Evolutionary conservation across 2,888 invertebrate species (phyloP).

Genomic region (Scaptomyza tumidula): DNA sequence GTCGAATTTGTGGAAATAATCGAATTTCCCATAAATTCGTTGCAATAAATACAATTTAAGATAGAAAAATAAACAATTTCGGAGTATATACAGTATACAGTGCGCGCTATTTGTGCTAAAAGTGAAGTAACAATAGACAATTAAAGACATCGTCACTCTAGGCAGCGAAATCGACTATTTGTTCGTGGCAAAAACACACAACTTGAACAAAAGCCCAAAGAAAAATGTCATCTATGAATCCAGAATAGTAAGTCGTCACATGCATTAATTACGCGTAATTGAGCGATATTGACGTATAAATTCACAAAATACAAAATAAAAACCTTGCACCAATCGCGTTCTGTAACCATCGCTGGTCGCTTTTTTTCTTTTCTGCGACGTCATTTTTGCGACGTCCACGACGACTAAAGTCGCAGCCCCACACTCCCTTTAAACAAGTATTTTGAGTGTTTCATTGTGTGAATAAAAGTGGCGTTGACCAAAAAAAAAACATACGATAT

Average conservation of each 20-base stretch:
- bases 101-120: constrained; percentile 45
- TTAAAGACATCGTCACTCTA: constrained; percentile 35
- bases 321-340: constrained; percentile 49
- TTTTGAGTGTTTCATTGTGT: constrained; percentile 33
- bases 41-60: constrained; percentile 63
- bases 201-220: constrained; percentile 52
- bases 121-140: constrained; percentile 42
- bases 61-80: constrained; percentile 59
- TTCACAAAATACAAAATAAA: constrained; percentile 8
- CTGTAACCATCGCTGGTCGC: constrained; percentile 58
- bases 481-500: constrained; percentile 43
- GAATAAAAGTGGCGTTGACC: constrained; percentile 38
- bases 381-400: constrained; percentile 76
- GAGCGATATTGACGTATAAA: constrained; percentile 29
- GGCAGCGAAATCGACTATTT: constrained; percentile 71
- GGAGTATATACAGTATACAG: constrained; percentile 44
- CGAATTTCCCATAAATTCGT: constrained; percentile 65
- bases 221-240: constrained; percentile 88
- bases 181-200: constrained; percentile 70
- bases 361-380: constrained; percentile 77
- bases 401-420: constrained; percentile 51
- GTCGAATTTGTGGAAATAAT: constrained; percentile 74
- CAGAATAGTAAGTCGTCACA: constrained; percentile 90
- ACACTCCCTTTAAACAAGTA: constrained; percentile 56
- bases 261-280: constrained; percentile 63